phyloP scores from a whole-genome alignment of 2,888 invertebrate species.

The Arrhopalites spinosus region DNA sequence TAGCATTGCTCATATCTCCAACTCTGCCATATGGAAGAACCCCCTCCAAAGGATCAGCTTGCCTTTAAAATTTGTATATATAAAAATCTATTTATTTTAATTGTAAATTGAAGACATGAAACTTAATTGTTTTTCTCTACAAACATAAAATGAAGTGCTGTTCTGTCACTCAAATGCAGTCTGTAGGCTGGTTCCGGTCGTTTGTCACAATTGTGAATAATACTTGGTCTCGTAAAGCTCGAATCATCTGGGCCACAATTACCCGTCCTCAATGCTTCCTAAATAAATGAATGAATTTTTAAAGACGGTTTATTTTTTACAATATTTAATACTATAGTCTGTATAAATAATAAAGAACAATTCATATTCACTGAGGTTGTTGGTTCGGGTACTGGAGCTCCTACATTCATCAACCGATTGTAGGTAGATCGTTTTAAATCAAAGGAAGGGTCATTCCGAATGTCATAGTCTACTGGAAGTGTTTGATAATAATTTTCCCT shows the following conservation, averaged over 20 bases:
- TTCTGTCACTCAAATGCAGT: conserved; percentile 49
- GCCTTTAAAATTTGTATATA: conserved; percentile 27
- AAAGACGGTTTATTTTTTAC: not conserved
- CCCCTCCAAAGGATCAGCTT: conserved; percentile 52
- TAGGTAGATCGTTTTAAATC: conserved; percentile 50
- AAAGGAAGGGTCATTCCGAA: conserved; percentile 50
- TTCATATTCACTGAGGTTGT: conserved; percentile 49
- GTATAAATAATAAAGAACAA: no score
- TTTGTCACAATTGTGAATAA: conserved; percentile 41
- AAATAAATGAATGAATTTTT: not conserved
- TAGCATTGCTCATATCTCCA: conserved; percentile 52
- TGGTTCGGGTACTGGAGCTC: conserved; percentile 49
- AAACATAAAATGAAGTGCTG: conserved; percentile 50
- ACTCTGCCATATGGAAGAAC: conserved; percentile 49
- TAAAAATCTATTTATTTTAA: not conserved
- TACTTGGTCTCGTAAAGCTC: conserved; percentile 40
- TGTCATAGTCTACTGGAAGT: conserved; percentile 52
- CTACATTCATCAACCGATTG: conserved; percentile 49
- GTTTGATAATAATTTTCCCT: conserved; percentile 52
- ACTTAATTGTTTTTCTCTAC: not conserved
- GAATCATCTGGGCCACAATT: conserved; percentile 48
- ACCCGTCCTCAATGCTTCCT: conserved; percentile 52
- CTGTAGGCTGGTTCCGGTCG: conserved; percentile 53
- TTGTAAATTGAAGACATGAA: not conserved
- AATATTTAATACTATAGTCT: no score